Percentiles rank a stretch among this genome's conserved stretches.
Conservation (phyloP, 2,113 vertebrate species). For the Macrotus californicus region DNA sequence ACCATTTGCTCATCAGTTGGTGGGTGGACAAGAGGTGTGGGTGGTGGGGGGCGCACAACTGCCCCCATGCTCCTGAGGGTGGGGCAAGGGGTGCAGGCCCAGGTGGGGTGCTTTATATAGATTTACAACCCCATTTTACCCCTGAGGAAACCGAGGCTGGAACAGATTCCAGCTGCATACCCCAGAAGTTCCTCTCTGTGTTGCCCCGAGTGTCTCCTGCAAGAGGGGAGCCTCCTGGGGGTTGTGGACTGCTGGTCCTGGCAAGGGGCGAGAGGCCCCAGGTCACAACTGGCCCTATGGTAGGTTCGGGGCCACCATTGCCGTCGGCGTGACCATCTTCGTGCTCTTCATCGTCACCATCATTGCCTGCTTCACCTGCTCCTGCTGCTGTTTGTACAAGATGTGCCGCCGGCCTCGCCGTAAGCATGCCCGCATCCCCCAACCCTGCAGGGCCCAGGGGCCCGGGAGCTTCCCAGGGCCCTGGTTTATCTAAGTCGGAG, state of each 20-base stretch:
- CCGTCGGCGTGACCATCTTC: constrained; percentile 66
- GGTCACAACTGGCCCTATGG: background rate
- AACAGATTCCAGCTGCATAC: background rate
- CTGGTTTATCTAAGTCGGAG: background rate
- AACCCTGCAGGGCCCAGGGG: background rate
- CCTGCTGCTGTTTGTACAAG: constrained; percentile 94
- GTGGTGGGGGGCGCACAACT: background rate
- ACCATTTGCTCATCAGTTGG: background rate
- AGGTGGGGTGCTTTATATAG: background rate
- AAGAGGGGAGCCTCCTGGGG: background rate
- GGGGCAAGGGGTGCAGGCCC: no score
- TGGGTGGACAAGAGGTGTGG: background rate
- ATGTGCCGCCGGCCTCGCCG: constrained; percentile 85
- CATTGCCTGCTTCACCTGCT: constrained; percentile 90
- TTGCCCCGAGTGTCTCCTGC: background rate
- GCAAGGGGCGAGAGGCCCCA: fast-evolving
- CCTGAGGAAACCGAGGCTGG: background rate
- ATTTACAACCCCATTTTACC: background rate
- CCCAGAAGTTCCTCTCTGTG: background rate
- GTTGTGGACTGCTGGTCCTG: background rate
- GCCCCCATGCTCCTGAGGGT: background rate
- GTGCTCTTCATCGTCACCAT: constrained; percentile 76
- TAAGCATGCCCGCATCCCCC: constrained; percentile 76
- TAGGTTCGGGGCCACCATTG: constrained; percentile 70
- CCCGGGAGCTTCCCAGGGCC: background rate